Evolutionary conservation across 2,888 invertebrate genomes (phyloP), one percentile per base, ranked within the genome.

Genomic region (Apomyelois bistriatella): DNA sequence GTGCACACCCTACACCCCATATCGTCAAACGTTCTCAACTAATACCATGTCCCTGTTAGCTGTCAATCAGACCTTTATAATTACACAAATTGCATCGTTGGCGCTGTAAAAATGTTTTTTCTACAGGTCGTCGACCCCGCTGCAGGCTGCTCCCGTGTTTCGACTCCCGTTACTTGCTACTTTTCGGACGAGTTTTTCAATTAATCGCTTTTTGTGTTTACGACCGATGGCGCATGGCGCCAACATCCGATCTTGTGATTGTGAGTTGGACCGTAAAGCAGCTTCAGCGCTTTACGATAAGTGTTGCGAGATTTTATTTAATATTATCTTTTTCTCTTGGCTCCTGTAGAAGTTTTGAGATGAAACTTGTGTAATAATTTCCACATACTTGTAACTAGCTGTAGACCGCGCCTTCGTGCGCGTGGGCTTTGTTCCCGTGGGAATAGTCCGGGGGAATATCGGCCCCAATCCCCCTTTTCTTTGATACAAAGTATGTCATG

Each of bases 181-280:
- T n/a, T 59, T 60, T 62, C 55, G 56, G 57, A 56, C 59, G 37
- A 55, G 55, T 61, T 61, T 61, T 55, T 58, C 53, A 46, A 56
- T 56, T 51, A 55, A 58, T 58, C 36, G 56, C 42, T 61, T 64
- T 63, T 59, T 56, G 54, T 56, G 52, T 51, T 48, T 48, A 49
- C 50, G 35, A 36, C 9, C 12, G 48, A 48, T 43, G 38, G 51
- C 51, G 49, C 49, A 52, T 52, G 55, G 55, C 55, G 55, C 55
- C 55, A 48, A 48, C 49, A 48, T 56, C 53, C 35, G 56, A 56
- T 53, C 12, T 40, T 28, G 38, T 5, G 46, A 12, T n/a, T 30
- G 28, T 1, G 5, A 35, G n/a, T n/a, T n/a, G n/a, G n/a, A n/a
- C n/a, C 13, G 12, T 10, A 15, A n/a, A 38, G 48, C 48, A 3